Evolutionary conservation across 2,888 invertebrate genomes (phyloP).

Genomic region (Hyposoter dolosus): DNA sequence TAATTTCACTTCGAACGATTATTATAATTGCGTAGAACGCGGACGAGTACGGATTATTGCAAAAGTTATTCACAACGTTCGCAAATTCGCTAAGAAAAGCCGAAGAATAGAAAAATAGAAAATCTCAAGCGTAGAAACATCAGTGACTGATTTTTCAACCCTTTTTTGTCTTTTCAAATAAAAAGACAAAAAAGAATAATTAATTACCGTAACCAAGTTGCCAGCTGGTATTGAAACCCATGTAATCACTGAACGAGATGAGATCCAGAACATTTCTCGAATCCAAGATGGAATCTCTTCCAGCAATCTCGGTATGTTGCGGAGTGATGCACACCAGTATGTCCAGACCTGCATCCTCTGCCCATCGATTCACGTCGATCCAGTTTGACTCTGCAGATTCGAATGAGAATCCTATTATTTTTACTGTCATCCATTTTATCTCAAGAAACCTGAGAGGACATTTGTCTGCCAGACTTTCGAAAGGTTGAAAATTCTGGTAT

Average conservation of each 20-base stretch:
- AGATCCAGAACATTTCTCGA: constrained; percentile 89
- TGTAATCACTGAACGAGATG: constrained; percentile 89
- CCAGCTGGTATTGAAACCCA: constrained; percentile 89
- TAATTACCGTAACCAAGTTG: constrained; percentile 90
- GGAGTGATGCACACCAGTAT: constrained; percentile 80
- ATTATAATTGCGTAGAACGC: too few species aligned
- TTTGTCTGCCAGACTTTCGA: background rate
- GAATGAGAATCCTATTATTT: constrained; percentile 50
- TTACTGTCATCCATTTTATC: constrained; percentile 46
- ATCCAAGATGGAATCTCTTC: constrained; percentile 87
- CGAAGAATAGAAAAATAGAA: too few species aligned
- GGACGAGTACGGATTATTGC: too few species aligned
- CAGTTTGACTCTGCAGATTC: constrained; percentile 80
- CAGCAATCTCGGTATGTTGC: constrained; percentile 86
- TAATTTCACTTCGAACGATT: too few species aligned
- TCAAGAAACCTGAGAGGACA: background rate
- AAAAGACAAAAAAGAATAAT: constrained; percentile 7
- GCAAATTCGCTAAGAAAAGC: too few species aligned
- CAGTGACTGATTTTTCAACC: background rate
- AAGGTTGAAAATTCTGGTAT: background rate
- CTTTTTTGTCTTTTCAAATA: too few species aligned
- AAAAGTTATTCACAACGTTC: too few species aligned
- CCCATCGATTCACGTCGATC: constrained; percentile 82
- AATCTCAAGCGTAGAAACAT: too few species aligned
- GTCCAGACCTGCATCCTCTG: constrained; percentile 80